Conservation (phyloP, 2,113 vertebrate genomes). For the Thryonomys swinderianus region DNA sequence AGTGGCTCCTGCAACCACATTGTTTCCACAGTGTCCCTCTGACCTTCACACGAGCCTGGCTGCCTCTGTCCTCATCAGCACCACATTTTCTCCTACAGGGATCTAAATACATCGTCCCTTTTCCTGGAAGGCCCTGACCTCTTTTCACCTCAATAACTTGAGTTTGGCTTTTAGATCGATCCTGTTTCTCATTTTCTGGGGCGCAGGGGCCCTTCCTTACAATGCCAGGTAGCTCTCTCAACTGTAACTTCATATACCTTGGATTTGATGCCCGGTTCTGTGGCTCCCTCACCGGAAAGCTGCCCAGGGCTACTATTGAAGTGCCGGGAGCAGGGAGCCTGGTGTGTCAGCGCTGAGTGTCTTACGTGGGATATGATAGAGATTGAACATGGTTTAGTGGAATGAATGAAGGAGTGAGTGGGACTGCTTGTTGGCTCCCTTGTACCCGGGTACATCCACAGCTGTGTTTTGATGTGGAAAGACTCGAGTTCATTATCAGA, state of each 20-base stretch:
- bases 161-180: not conserved
- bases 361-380: not conserved
- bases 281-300: not conserved
- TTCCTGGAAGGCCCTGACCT: not conserved
- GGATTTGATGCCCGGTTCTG: not conserved
- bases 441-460: not conserved
- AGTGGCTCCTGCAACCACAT: rapidly evolving
- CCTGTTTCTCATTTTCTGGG: not conserved
- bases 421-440: not conserved
- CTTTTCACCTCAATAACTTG: not conserved
- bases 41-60: no score
- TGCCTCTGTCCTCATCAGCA: not conserved
- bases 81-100: not conserved
- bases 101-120: not conserved
- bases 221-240: not conserved
- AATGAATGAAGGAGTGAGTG: not conserved
- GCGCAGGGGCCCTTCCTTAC: not conserved
- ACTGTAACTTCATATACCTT: not conserved
- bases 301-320: not conserved
- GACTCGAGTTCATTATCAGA: not conserved
- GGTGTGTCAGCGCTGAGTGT: not conserved
- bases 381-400: not conserved
- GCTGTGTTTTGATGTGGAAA: not conserved
- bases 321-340: not conserved
- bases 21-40: not conserved